Evolutionary conservation across 2,797 vertebrate species (phyloP), one percentile per base, ranked within the genome.

Genomic region (Otolemur crassicaudatus): DNA sequence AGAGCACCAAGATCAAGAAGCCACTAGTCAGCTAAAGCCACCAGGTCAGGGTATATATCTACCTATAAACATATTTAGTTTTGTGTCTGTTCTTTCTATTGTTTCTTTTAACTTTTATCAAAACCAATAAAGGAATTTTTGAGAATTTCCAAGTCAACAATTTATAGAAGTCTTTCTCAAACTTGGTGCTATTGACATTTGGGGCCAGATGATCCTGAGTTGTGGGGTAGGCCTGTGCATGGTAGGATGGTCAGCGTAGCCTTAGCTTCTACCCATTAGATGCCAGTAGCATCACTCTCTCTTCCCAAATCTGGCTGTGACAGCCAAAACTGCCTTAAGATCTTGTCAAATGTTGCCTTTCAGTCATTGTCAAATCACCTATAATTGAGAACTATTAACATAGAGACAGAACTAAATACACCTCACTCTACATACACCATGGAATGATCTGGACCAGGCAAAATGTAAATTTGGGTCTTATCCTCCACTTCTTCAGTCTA

Each of bases 221-320:
- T 37, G 1, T 53, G 4, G 11, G 7, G 2, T 53, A 40, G 7
- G 8, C 7, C 11, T 60, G 4, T 61, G 2, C 3, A 34, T 8
- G 72, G 11, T 29, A 60, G 4, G 4, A 34, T 49, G 1, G 2
- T 72, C 56, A 79, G 46, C 7, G 19, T 14, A 46, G 16, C 20
- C 23, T 4, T 76, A 17, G 17, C 4, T 72, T 46, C 61, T 60
- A 20, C 5, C 16, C 9, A 85, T 25, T 67, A 60, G 7, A 40
- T 77, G 70, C 13, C 23, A 49, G n/a, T 60, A 61, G 23, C 14
- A 17, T 14, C 8, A 23, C 2, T 2, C 23, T 22, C 1, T 1
- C 16, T 63, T 8, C 29, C 7, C 9, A 49, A 4, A 2, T 7
- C 22, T 13, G 69, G 19, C 10, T 75, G 14, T n/a, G 10, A 93